Evolutionary conservation across 2,113 vertebrate genomes (phyloP).

Genomic region (Rhineura floridana): DNA sequence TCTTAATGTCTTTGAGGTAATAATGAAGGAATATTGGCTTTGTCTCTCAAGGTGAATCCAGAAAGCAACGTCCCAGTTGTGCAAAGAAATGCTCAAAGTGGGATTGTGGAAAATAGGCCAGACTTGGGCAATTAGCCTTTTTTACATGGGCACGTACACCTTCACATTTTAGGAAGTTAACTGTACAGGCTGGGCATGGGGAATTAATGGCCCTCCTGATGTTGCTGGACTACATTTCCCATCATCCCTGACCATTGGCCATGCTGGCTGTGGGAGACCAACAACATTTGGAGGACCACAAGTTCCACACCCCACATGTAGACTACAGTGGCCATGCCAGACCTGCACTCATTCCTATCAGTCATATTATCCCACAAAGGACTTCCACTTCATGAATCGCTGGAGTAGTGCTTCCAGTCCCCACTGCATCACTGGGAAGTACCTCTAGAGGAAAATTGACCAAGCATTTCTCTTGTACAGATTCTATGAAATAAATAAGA

Average conservation of each 20-base stretch:
- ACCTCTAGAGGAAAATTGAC: neutral
- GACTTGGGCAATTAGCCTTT: neutral
- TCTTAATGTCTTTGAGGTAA: conserved; percentile 32
- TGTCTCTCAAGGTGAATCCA: neutral
- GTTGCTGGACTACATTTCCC: neutral
- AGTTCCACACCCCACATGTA: neutral
- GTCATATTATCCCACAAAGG: neutral
- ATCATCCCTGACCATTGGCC: neutral
- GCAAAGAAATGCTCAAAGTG: neutral
- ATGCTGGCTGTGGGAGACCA: neutral
- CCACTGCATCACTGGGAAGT: neutral
- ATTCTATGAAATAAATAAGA: neutral
- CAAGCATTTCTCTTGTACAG: neutral
- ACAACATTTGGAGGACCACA: neutral
- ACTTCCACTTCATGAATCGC: neutral
- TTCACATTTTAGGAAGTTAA: neutral
- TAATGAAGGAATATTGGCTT: conserved; percentile 12
- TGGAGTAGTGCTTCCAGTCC: neutral
- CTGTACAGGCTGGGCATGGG: neutral
- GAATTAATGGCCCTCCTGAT: neutral
- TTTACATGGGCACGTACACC: too few species aligned
- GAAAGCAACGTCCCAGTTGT: neutral
- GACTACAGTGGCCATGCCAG: neutral
- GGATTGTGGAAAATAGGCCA: neutral
- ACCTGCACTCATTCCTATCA: neutral